Evolutionary conservation across 2,888 invertebrate species (phyloP).

Genomic region (Myopa testacea): DNA sequence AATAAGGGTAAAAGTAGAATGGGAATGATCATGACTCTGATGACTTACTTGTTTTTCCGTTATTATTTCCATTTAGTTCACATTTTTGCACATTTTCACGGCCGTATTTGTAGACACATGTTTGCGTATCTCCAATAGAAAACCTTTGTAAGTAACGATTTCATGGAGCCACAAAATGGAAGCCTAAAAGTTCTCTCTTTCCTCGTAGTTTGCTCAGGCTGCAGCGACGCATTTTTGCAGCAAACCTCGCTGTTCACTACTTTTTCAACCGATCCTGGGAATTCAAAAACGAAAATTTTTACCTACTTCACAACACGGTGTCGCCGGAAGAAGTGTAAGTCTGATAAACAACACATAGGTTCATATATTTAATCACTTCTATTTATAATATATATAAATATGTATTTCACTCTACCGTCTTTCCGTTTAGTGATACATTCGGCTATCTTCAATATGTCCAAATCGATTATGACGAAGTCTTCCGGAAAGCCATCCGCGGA

Average conservation of each 20-base stretch:
- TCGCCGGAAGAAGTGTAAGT: conserved; percentile 43
- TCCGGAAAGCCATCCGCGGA: conserved; percentile 59
- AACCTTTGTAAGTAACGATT: conserved; percentile 74
- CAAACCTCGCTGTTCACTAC: conserved; percentile 78
- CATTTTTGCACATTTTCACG: conserved; percentile 82
- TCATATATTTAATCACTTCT: not conserved
- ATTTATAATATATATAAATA: not conserved
- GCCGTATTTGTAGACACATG: conserved; percentile 80
- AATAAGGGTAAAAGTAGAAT: conserved; percentile 69
- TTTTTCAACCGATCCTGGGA: conserved; percentile 84
- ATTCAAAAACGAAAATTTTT: conserved; percentile 75
- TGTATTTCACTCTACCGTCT: not conserved
- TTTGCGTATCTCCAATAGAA: conserved; percentile 75
- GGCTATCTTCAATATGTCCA: conserved; percentile 44
- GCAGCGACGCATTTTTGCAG: conserved; percentile 83
- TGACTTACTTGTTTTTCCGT: not conserved
- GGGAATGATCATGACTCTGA: not conserved
- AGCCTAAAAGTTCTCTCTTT: conserved; percentile 33
- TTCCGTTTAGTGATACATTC: conserved; percentile 42
- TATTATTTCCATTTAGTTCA: conserved; percentile 66
- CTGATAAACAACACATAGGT: conserved; percentile 41
- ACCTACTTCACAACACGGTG: conserved; percentile 41
- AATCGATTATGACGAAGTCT: conserved; percentile 58
- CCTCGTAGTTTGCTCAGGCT: conserved; percentile 78
- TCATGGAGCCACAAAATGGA: not conserved